These are phyloP conservation scores for Listronotus bonariensis DNA, from an alignment of 1,140 invertebrate species.

Conservation along the genomic window DNA sequence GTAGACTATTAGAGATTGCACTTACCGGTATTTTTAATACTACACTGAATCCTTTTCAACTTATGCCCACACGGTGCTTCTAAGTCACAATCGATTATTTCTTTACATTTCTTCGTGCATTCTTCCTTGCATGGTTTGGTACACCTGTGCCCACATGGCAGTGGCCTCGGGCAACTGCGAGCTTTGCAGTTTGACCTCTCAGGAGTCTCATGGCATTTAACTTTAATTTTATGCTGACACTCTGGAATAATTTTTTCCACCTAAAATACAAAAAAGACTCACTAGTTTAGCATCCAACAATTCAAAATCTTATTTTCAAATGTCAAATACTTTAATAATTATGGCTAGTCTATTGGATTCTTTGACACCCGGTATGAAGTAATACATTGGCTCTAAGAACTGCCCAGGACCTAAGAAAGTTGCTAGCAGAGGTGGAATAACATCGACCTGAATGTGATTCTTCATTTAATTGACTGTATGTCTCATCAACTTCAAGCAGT, in stretches of 20 bases:
- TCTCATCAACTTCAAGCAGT: too few relatives aligned
- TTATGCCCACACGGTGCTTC: slow-evolving; percentile 56
- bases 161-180: slow-evolving; percentile 48
- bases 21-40: slow-evolving; percentile 12
- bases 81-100: slow-evolving; percentile 39
- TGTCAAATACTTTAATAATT: too few relatives aligned
- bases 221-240: slow-evolving; percentile 56
- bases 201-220: slow-evolving; percentile 50
- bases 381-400: too few relatives aligned
- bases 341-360: too few relatives aligned
- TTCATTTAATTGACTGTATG: too few relatives aligned
- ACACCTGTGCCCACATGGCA: slow-evolving; percentile 59
- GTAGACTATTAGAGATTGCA: too few relatives aligned
- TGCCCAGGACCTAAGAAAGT: too few relatives aligned
- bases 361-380: too few relatives aligned
- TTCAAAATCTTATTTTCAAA: too few relatives aligned
- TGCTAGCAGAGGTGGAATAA: too few relatives aligned
- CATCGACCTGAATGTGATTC: too few relatives aligned
- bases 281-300: not conserved
- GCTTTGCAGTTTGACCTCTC: slow-evolving; percentile 48
- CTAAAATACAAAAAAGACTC: slow-evolving; percentile 48
- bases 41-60: slow-evolving; percentile 46
- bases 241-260: slow-evolving; percentile 55
- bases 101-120: slow-evolving; percentile 54
- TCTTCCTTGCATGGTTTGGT: slow-evolving; percentile 48